Evolutionary conservation across 2,888 invertebrate genomes (phyloP), one percentile per base, ranked within the genome.

Genomic region (Caenorhabditis sp.): DNA sequence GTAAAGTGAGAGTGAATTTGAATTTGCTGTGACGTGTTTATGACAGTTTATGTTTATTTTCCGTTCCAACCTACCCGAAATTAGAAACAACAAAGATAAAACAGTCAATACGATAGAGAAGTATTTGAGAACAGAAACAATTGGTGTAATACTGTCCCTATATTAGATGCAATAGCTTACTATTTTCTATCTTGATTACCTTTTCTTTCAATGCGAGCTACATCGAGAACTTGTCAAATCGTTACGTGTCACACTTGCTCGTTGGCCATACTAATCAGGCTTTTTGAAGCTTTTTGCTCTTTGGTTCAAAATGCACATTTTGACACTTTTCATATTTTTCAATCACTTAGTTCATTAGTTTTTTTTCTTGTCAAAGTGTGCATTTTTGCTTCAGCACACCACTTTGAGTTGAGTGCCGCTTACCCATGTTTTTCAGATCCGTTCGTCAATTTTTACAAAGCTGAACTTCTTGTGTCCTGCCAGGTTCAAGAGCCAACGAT

Each of bases 381-480:
- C 46, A 61, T 75, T 62, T 74, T 50, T 52, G 61, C 59, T 70
- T 59, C 30, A 43, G 70, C 70, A 59, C 52, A 15, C 45, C 22
- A 30, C 2, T 55, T 22, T 27, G 20, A 46, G 8, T 22, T 27
- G 11, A 8, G 48, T 27, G 26, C 15, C 48, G 17, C 27, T 48
- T 13, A 48, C 27, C 27, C 48, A 30, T 48, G 27, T 30, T 41
- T 78, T 78, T 62, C 73, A 78, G 78, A 78, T 78, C 27, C 61
- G 73, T 20, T 59, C 68, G 15, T 68, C 78, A 39, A 68, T 78
- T 78, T 63, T 72, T 20, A 39, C 72, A 13, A 78, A 78, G 43
- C 56, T 78, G 43, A 71, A 58, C 46, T 77, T 77, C 45, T 46
- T 77, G 32, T 77, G 77, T 61, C 77, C 77, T 13, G 58, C 76